A percentile compares a stretch with the other conserved stretches of the same genome.
These are phyloP conservation scores for Heterochromis multidens DNA, from an alignment of 2,113 vertebrate species.

Conservation along the genomic window DNA sequence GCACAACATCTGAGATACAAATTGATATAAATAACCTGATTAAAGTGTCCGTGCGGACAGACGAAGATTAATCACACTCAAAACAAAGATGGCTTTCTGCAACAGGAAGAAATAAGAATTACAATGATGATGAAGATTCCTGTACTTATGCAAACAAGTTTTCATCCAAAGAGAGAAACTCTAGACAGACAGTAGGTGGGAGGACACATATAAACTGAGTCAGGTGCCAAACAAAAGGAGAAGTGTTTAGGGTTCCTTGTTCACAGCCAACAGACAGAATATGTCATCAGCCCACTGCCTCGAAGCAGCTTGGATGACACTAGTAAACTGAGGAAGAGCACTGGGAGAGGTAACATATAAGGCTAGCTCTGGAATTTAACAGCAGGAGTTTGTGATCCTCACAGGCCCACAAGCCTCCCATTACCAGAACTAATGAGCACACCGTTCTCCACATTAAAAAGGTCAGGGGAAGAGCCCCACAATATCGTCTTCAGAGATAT, in stretches of 20 bases:
- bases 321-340: background rate
- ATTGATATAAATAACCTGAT: constrained; percentile 27
- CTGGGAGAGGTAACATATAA: constrained; percentile 8
- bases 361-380: constrained; percentile 3
- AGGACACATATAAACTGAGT: constrained; percentile 19
- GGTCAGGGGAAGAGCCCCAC: constrained; percentile 15
- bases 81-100: constrained; percentile 1
- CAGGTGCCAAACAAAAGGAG: constrained; percentile 39
- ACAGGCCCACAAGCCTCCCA: constrained; percentile 42
- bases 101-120: constrained; percentile 30
- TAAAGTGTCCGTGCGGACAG: background rate
- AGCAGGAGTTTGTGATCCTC: constrained; percentile 3
- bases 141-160: constrained; percentile 32
- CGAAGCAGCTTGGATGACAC: background rate
- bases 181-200: constrained; percentile 45
- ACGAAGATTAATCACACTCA: background rate
- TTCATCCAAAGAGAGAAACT: constrained; percentile 29
- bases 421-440: constrained; percentile 27
- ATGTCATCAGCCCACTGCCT: constrained; percentile 5
- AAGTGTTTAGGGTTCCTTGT: constrained; percentile 34
- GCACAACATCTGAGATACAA: constrained; percentile 15
- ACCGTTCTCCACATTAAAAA: constrained; percentile 44
- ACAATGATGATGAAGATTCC: constrained; percentile 28
- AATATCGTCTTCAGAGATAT: constrained; percentile 28
- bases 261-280: constrained; percentile 42